Conservation (phyloP, 1,140 invertebrate species). For the Microplitis demolitor region DNA sequence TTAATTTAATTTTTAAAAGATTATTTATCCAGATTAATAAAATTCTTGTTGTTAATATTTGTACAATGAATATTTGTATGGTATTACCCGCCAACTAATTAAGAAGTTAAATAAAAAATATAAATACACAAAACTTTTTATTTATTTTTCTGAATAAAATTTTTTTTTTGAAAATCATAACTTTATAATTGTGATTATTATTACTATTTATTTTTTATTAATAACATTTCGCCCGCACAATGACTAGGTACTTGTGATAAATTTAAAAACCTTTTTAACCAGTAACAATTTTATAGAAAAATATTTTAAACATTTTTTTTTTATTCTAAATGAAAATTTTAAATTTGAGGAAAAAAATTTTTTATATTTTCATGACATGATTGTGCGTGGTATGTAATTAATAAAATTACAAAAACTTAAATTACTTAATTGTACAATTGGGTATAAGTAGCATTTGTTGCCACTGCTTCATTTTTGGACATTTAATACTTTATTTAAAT, state of each 20-base stretch:
- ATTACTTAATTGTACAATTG: background rate
- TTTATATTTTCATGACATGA: background rate
- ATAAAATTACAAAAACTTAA: background rate
- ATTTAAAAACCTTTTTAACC: conserved; percentile 40
- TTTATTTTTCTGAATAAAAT: conserved; percentile 32
- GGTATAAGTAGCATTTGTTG: too few relatives aligned
- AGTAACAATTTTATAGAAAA: conserved; percentile 57
- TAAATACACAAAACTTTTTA: conserved; percentile 53
- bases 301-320: conserved; percentile 38
- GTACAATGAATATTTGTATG: conserved; percentile 3
- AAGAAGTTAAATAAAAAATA: conserved; percentile 5
- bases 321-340: background rate
- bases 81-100: background rate
- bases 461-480: background rate
- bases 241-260: conserved; percentile 55
- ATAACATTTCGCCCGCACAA: conserved; percentile 45
- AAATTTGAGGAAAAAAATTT: background rate
- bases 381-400: background rate
- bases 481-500: too few relatives aligned
- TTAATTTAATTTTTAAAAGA: background rate
- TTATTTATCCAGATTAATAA: background rate
- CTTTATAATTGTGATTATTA: conserved; percentile 28
- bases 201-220: conserved; percentile 48
- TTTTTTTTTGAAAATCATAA: conserved; percentile 28
- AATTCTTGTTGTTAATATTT: conserved; percentile 11